These are phyloP conservation scores for Zophobas morio DNA, from an alignment of 1,140 invertebrate species.

Conservation along the genomic window DNA sequence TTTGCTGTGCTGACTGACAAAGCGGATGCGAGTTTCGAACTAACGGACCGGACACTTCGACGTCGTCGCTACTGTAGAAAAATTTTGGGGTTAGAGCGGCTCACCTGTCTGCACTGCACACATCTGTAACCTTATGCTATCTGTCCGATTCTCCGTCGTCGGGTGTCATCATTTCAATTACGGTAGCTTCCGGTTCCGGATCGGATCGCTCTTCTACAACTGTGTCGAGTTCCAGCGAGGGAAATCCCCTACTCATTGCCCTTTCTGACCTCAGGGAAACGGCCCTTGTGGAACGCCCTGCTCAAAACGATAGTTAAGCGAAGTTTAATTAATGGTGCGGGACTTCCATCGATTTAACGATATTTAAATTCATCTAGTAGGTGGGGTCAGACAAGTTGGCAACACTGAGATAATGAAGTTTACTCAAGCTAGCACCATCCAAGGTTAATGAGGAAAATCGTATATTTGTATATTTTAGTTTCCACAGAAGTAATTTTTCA, in stretches of 20 bases:
- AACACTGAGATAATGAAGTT: too few species aligned
- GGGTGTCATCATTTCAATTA: slow-evolving; percentile 71
- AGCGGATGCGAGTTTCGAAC: too few species aligned
- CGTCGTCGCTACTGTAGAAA: neutral
- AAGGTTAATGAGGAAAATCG: too few species aligned
- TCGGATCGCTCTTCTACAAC: slow-evolving; percentile 85
- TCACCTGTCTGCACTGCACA: slow-evolving; percentile 59
- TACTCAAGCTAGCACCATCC: too few species aligned
- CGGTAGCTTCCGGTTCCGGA: slow-evolving; percentile 73
- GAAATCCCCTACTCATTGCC: slow-evolving; percentile 76
- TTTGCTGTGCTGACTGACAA: too few species aligned
- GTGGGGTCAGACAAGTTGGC: too few species aligned
- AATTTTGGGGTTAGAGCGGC: neutral
- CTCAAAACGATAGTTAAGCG: slow-evolving; percentile 42
- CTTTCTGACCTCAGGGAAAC: slow-evolving; percentile 78
- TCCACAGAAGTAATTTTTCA: too few species aligned
- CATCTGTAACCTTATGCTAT: slow-evolving; percentile 66
- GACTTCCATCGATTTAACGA: slow-evolving; percentile 6
- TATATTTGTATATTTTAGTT: too few species aligned
- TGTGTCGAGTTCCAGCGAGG: slow-evolving; percentile 83
- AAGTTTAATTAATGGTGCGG: slow-evolving; percentile 2
- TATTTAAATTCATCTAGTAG: neutral
- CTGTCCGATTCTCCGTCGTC: slow-evolving; percentile 70
- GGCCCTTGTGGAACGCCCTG: slow-evolving; percentile 74
- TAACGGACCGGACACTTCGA: too few species aligned